These are phyloP conservation scores for Drosophila eugracilis DNA, from an alignment of 1,140 invertebrate species.

Conservation along the genomic window DNA sequence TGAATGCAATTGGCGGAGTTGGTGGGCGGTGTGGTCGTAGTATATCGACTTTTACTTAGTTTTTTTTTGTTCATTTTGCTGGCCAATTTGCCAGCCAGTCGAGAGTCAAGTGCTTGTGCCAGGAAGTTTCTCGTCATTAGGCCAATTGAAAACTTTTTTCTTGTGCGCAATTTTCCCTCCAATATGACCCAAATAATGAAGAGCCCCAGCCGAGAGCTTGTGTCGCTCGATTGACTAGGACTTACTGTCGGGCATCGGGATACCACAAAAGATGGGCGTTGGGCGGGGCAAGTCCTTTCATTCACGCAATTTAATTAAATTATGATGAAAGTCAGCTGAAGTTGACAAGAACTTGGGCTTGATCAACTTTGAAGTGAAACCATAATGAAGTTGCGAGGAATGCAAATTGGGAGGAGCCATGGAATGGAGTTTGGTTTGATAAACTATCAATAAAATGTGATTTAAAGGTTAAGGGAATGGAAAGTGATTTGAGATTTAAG, in stretches of 20 bases:
- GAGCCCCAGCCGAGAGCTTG: slow-evolving; percentile 23
- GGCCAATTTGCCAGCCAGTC: slow-evolving; percentile 45
- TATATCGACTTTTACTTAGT: slow-evolving; percentile 14
- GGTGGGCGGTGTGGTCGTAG: slow-evolving; percentile 4
- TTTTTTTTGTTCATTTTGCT: slow-evolving; percentile 34
- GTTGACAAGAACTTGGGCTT: slow-evolving; percentile 24
- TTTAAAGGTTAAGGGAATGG: background rate
- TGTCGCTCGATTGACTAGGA: slow-evolving; percentile 44
- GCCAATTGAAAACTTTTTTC: slow-evolving; percentile 56
- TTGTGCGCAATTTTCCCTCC: slow-evolving; percentile 29
- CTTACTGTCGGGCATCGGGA: slow-evolving; percentile 8
- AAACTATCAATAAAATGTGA: background rate
- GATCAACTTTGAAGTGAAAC: slow-evolving; percentile 12
- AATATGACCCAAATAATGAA: slow-evolving; percentile 61
- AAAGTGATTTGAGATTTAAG: background rate
- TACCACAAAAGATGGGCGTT: slow-evolving; percentile 11
- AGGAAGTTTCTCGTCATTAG: slow-evolving; percentile 56
- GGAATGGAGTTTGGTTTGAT: background rate
- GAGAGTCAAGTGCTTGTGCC: slow-evolving; percentile 43
- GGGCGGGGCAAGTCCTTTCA: slow-evolving; percentile 3
- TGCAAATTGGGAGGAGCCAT: background rate
- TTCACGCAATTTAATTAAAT: slow-evolving; percentile 75
- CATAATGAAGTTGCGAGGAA: slow-evolving; percentile 7
- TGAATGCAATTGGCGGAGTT: slow-evolving; percentile 54
- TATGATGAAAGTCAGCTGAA: slow-evolving; percentile 39